Base-by-base conservation (phyloP, 2,888 invertebrate species). In the Pollenia amentaria region DNA sequence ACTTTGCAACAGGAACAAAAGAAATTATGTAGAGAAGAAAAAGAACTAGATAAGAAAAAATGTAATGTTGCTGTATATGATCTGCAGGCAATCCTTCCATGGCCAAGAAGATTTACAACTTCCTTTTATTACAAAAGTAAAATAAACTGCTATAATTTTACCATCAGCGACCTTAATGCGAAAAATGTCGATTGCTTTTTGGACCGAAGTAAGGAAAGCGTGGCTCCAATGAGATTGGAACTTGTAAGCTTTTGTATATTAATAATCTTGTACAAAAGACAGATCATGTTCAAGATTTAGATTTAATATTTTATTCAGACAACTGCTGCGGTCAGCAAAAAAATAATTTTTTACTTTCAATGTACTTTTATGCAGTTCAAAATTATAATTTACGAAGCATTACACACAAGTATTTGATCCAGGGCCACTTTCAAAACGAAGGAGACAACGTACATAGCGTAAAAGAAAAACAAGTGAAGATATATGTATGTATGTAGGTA, bases 361-460 rank as follows among this genome's bases (percentile, higher is more conserved):
- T 73, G 67, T 76, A 78, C 67, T 76, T 62, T 76, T 78, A 67
- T 67, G 64, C 67, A 72, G 29, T 60, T 21, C 67, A 84, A 51
- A 80, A 78, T 18, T 83, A 64, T 72, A 78, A 73, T 10, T 46
- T 90, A 46, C 70, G 87, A 60, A 87, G 82, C 57, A 90, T 91
- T 64, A 90, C 89, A 29, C 91, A 91, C 82, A 91, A 91, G 82
- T 91, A 89, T 87, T 67, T 91, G n/a, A 90, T 92, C n/a, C 69
- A 90, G 90, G 64, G 81, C 64, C 92, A 92, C 76, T 90, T 90
- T 10, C 91, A 91, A 88, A 92, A 92, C 80, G 91, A 91, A 83
- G 91, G 89, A 16, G 91, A 91, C 76, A 91, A 89, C 84, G 89
- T 90, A 10, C 90, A 92, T 72, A 90, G 90, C 72, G 88, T 91